Conservation (phyloP, 2,888 invertebrate species). For the Nemoura dubitans region DNA sequence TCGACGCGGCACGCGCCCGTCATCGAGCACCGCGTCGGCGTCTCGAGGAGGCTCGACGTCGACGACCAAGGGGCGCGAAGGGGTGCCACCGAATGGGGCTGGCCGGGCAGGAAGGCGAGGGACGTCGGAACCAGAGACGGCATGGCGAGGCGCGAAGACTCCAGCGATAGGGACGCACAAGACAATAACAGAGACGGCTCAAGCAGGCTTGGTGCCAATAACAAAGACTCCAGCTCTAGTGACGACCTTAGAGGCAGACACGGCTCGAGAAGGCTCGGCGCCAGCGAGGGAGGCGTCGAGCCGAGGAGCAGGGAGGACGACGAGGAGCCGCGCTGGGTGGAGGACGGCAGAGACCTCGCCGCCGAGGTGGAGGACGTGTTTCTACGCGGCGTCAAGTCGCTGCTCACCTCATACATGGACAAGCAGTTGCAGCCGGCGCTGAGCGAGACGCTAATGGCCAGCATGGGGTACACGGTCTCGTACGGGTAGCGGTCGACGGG, state of each 20-base stretch:
- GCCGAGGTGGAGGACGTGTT: constrained; percentile 87
- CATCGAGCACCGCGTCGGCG: constrained; percentile 15
- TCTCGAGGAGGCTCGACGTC: constrained; percentile 33
- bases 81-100: too few relatives aligned
- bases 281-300: too few relatives aligned
- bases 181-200: too few relatives aligned
- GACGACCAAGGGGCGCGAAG: constrained; percentile 39
- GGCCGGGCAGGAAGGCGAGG: background rate
- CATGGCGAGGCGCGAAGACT: background rate
- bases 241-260: too few relatives aligned
- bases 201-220: too few relatives aligned
- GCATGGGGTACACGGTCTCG: constrained; percentile 87
- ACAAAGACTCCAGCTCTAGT: too few relatives aligned
- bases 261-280: too few relatives aligned
- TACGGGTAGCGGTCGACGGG: constrained; percentile 66
- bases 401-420: constrained; percentile 84
- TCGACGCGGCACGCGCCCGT: constrained; percentile 53
- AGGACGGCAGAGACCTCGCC: constrained; percentile 61
- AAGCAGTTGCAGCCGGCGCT: constrained; percentile 84
- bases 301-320: too few relatives aligned
- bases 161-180: too few relatives aligned
- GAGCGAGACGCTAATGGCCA: constrained; percentile 85
- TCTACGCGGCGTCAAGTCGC: constrained; percentile 81
- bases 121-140: background rate
- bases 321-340: background rate